These are phyloP conservation scores for Lepetodrilus schrolli DNA, from an alignment of 2,888 invertebrate species.

Conservation along the genomic window DNA sequence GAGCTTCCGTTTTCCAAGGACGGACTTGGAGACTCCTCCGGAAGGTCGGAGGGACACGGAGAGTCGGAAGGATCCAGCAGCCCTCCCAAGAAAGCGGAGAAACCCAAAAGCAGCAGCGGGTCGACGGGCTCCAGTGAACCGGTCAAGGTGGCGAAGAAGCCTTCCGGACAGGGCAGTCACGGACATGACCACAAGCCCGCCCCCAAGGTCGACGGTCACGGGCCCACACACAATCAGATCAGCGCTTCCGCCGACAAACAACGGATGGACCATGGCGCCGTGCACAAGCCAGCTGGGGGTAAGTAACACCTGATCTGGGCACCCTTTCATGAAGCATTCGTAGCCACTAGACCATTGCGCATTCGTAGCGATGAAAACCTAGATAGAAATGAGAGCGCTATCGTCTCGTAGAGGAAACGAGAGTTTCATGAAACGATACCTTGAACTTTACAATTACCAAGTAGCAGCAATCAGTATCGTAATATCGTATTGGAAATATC, in stretches of 20 bases:
- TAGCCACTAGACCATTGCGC: too few relatives aligned
- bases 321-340: too few relatives aligned
- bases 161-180: not conserved
- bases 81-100: too few relatives aligned
- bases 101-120: too few relatives aligned
- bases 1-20: conserved; percentile 31
- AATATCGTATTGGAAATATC: too few relatives aligned
- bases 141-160: not conserved
- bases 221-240: conserved; percentile 5
- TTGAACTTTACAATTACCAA: too few relatives aligned
- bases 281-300: conserved; percentile 33
- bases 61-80: not conserved
- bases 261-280: conserved; percentile 19
- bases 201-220: not conserved
- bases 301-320: too few relatives aligned
- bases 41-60: not conserved
- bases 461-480: too few relatives aligned
- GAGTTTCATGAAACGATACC: too few relatives aligned
- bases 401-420: too few relatives aligned
- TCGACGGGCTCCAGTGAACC: not conserved
- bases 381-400: too few relatives aligned
- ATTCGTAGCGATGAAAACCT: too few relatives aligned
- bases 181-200: not conserved
- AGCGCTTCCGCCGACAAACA: conserved; percentile 29
- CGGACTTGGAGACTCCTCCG: conserved; percentile 2